Percentiles rank a stretch among this genome's conserved stretches.
Conservation (phyloP, 2,797 vertebrate genomes). For the Aratinga solstitialis region DNA sequence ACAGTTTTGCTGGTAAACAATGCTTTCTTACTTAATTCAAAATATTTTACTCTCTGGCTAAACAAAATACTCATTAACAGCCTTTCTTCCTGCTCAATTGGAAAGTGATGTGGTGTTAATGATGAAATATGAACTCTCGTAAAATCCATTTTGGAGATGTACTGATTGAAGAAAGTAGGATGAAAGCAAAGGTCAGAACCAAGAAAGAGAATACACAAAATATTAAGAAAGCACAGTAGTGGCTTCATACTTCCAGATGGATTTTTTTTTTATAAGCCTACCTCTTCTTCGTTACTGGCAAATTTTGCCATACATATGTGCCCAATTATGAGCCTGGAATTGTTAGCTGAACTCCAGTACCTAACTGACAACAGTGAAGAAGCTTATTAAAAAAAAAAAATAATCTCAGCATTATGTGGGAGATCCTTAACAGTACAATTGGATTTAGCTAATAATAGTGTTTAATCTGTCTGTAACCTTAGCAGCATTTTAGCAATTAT, state of each 20-base stretch:
- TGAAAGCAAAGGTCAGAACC: neutral
- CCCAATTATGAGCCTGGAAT: neutral
- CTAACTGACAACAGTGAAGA: neutral
- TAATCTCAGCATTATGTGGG: neutral
- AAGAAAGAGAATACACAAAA: neutral
- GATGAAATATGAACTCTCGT: neutral
- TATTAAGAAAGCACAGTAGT: neutral
- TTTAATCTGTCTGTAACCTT: conserved; percentile 8
- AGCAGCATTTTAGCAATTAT: neutral
- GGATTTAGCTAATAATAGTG: neutral
- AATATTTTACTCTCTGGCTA: neutral
- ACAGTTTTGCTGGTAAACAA: neutral
- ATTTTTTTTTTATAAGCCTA: neutral
- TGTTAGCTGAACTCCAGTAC: neutral
- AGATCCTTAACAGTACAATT: neutral
- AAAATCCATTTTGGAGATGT: neutral
- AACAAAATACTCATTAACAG: neutral
- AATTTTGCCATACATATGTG: neutral
- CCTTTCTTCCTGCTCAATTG: neutral
- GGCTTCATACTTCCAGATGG: neutral
- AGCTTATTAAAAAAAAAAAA: neutral
- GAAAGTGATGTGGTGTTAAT: neutral
- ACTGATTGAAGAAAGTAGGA: neutral
- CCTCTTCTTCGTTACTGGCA: neutral
- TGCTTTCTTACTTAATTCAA: neutral